These are phyloP conservation scores for Dendroctonus ponderosae DNA, from an alignment of 1,140 invertebrate species.

Conservation along the genomic window DNA sequence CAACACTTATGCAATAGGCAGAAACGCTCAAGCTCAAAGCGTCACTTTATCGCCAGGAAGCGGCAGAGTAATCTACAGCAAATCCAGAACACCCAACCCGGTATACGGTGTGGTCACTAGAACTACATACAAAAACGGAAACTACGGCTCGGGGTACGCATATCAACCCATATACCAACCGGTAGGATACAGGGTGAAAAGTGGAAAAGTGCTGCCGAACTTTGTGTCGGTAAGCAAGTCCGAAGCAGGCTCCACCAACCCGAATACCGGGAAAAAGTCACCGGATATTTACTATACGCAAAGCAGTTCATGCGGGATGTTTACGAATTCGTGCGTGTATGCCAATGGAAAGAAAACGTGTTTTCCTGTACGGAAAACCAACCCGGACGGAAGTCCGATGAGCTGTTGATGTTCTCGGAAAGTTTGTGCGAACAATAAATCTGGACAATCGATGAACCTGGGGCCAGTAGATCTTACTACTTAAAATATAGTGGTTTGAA, in stretches of 20 bases:
- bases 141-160: conserved; percentile 42
- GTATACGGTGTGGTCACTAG: conserved; percentile 50
- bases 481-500: no score
- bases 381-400: conserved; percentile 58
- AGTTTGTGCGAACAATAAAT: no score
- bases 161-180: conserved; percentile 45
- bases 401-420: conserved; percentile 44
- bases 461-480: no score
- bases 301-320: conserved; percentile 80
- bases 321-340: conserved; percentile 78
- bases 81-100: conserved; percentile 32
- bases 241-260: conserved; percentile 65
- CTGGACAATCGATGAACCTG: no score
- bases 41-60: conserved; percentile 59
- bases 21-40: conserved; percentile 64
- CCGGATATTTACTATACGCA: conserved; percentile 80
- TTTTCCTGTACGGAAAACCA: conserved; percentile 65
- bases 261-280: conserved; percentile 59
- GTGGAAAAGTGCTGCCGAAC: conserved; percentile 50
- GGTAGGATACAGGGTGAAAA: conserved; percentile 41
- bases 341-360: conserved; percentile 77
- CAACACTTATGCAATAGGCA: conserved; percentile 58
- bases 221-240: conserved; percentile 76
- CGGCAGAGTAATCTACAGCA: conserved; percentile 55
- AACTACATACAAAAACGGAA: conserved; percentile 39